These are phyloP conservation scores for Lypha dubia DNA, from an alignment of 2,888 invertebrate genomes.

Conservation along the genomic window DNA sequence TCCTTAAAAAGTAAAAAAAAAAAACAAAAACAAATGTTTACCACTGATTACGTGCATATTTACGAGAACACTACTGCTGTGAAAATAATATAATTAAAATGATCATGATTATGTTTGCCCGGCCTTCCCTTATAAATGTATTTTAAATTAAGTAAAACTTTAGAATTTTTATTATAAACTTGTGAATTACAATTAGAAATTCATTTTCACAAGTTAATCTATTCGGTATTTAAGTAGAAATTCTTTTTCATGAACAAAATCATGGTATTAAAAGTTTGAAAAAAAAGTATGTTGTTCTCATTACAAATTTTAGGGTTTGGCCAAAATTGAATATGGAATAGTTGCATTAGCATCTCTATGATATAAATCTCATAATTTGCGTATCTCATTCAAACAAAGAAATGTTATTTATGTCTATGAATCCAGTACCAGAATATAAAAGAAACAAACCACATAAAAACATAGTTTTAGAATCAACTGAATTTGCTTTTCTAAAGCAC, in stretches of 20 bases:
- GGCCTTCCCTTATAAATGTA: neutral
- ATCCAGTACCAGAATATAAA: constrained; percentile 12
- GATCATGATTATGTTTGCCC: neutral
- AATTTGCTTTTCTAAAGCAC: neutral
- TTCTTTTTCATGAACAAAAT: neutral
- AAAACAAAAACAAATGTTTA: too few relatives aligned
- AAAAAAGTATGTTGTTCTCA: too few relatives aligned
- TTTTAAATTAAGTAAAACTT: neutral
- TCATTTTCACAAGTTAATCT: neutral
- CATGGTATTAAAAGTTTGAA: neutral
- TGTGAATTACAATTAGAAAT: neutral
- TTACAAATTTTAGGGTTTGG: constrained; percentile 36
- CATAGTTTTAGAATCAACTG: constrained; percentile 37
- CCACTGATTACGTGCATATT: too few relatives aligned
- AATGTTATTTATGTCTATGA: constrained; percentile 37
- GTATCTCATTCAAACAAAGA: constrained; percentile 42
- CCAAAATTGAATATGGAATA: constrained; percentile 39
- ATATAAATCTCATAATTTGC: constrained; percentile 68
- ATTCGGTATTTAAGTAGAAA: neutral
- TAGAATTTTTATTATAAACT: neutral
- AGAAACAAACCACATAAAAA: constrained; percentile 29
- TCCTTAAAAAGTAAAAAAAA: too few relatives aligned
- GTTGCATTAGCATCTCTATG: constrained; percentile 32
- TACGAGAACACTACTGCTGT: too few relatives aligned
- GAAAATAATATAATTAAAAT: neutral